Percentiles rank a stretch among this genome's conserved stretches.
These are phyloP conservation scores for Hippopotamyrus pictus DNA, from an alignment of 2,797 vertebrate genomes.

Conservation along the genomic window DNA sequence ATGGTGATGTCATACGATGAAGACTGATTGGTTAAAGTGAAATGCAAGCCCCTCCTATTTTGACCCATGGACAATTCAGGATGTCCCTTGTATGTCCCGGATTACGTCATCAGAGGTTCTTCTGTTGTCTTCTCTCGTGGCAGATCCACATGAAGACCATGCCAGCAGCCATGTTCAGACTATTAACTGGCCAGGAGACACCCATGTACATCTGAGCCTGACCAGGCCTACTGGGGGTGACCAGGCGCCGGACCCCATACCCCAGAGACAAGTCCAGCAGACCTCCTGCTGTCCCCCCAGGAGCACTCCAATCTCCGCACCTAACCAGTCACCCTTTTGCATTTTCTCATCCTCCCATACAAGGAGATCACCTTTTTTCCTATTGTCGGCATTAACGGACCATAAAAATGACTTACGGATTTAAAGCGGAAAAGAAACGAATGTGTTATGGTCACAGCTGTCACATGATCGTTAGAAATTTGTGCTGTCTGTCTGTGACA, in stretches of 20 bases:
- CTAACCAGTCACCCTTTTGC: constrained; percentile 42
- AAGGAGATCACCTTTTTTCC: constrained; percentile 44
- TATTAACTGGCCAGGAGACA: constrained; percentile 95
- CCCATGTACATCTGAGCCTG: constrained; percentile 85
- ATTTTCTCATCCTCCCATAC: constrained; percentile 45
- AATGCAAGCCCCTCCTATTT: background rate
- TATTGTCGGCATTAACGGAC: constrained; percentile 45
- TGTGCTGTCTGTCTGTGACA: constrained; percentile 56
- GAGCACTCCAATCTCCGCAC: constrained; percentile 13
- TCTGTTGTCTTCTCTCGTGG: background rate
- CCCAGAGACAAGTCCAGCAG: constrained; percentile 35
- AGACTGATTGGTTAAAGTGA: background rate
- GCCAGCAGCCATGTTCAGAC: constrained; percentile 98
- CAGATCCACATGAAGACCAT: constrained; percentile 99
- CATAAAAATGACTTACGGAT: constrained; percentile 46
- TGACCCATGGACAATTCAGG: background rate
- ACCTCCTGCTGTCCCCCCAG: constrained; percentile 20
- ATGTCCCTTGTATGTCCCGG: background rate
- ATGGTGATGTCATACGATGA: background rate
- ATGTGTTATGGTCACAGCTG: constrained; percentile 18
- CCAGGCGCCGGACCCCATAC: constrained; percentile 45
- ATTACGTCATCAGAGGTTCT: background rate
- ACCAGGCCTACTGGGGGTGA: constrained; percentile 27
- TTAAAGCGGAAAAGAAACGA: constrained; percentile 10
- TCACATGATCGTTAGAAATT: constrained; percentile 57